A percentile compares a stretch with the other conserved stretches of the same genome.
Conservation (phyloP, 2,113 vertebrate species). For the Neopipo cinnamomea region DNA sequence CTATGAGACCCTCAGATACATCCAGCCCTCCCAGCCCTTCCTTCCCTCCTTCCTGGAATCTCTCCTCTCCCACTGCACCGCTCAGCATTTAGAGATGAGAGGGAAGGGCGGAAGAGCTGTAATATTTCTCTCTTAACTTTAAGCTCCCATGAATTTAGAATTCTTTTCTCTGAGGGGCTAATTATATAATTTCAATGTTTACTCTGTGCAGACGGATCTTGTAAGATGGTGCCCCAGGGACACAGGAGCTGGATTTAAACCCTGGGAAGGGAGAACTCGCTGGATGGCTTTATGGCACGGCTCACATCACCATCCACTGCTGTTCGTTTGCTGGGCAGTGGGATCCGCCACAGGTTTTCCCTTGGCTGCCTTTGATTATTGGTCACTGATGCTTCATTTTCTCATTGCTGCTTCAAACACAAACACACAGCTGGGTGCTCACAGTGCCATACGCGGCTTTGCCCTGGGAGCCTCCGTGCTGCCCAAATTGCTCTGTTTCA, state of each 20-base stretch:
- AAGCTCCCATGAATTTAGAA: constrained; percentile 43
- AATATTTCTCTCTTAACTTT: constrained; percentile 47
- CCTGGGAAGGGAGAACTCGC: constrained; percentile 28
- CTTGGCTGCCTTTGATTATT: neutral
- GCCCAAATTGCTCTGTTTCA: fast-evolving
- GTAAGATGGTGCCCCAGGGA: constrained; percentile 42
- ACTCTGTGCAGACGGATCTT: constrained; percentile 53
- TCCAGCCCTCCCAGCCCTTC: neutral
- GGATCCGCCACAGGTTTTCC: neutral
- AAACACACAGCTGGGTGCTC: neutral
- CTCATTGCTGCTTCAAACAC: neutral
- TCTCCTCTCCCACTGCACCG: fast-evolving
- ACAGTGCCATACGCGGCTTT: fast-evolving
- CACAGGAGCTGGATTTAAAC: neutral
- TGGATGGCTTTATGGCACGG: neutral
- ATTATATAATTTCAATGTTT: constrained; percentile 64
- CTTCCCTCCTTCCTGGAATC: neutral
- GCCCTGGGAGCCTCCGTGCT: neutral
- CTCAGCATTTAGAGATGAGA: neutral
- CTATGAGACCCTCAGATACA: fast-evolving
- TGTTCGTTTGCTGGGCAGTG: neutral
- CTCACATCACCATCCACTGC: neutral
- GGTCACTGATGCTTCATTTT: neutral
- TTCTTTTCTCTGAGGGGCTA: constrained; percentile 52
- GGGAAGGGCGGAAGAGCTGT: neutral